These are phyloP conservation scores for Mycteria americana DNA, from an alignment of 2,797 vertebrate genomes.

Conservation along the genomic window DNA sequence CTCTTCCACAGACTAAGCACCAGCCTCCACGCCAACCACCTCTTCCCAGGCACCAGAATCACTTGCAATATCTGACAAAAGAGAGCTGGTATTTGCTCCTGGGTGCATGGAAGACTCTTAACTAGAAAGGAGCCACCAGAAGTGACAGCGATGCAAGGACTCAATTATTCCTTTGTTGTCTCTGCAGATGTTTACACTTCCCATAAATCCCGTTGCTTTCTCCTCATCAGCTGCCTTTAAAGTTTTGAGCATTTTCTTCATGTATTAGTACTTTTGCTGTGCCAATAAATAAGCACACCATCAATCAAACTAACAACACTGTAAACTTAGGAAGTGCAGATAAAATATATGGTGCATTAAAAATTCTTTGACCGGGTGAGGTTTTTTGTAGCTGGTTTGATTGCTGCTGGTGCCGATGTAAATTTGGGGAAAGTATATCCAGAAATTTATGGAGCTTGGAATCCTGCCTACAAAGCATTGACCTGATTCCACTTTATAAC, in stretches of 20 bases:
- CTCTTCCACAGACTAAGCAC: not conserved
- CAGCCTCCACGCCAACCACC: not conserved
- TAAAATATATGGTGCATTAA: constrained; percentile 79
- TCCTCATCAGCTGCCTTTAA: constrained; percentile 58
- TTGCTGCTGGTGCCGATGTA: constrained; percentile 68
- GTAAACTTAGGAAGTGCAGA: constrained; percentile 79
- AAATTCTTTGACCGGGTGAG: constrained; percentile 72
- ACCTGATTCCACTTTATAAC: constrained; percentile 69
- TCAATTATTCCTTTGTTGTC: constrained; percentile 76
- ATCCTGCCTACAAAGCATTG: constrained; percentile 47
- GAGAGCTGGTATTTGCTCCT: not conserved
- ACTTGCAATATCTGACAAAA: not conserved
- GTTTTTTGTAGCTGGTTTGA: constrained; percentile 66
- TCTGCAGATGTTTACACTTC: constrained; percentile 73
- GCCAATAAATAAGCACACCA: constrained; percentile 75
- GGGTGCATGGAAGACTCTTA: not conserved
- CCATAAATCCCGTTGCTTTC: constrained; percentile 76
- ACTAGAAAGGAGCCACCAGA: constrained; percentile 16
- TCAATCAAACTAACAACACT: constrained; percentile 82
- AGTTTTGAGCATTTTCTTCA: constrained; percentile 67
- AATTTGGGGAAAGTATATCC: constrained; percentile 69
- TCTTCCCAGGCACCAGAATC: not conserved
- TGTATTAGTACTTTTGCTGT: constrained; percentile 74
- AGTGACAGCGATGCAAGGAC: constrained; percentile 45
- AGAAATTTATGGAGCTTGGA: constrained; percentile 64